Percentiles rank a stretch among this genome's conserved stretches.
phyloP scores from a whole-genome alignment of 2,113 vertebrate species.

The Thryonomys swinderianus region DNA sequence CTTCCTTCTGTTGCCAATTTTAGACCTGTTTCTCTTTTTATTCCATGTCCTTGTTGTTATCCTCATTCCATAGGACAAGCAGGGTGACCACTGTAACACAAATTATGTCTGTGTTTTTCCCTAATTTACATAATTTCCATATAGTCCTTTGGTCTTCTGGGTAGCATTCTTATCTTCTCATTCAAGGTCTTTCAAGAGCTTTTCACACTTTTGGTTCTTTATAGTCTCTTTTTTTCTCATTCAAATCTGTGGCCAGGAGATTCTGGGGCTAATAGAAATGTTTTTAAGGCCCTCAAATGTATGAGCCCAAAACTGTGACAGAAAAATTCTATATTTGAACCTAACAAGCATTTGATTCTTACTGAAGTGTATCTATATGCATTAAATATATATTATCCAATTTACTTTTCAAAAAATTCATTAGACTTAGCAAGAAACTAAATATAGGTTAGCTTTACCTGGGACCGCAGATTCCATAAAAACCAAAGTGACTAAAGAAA shows the following conservation, averaged over 20 bases:
- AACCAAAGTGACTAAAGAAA: background rate
- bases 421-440: constrained; percentile 31
- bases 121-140: accelerated
- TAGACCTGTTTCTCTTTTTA: background rate
- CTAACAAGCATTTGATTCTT: constrained; percentile 18
- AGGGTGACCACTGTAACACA: accelerated
- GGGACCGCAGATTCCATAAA: background rate
- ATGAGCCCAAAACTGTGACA: background rate
- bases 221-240: background rate
- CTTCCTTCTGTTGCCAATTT: background rate
- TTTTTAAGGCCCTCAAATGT: background rate
- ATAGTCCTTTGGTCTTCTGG: too few relatives aligned
- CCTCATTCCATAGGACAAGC: accelerated
- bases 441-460: background rate
- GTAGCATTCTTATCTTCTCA: background rate
- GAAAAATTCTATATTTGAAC: background rate
- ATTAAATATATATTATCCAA: background rate
- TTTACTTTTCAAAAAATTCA: background rate
- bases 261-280: background rate
- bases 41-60: accelerated
- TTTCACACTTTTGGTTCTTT: background rate
- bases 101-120: background rate
- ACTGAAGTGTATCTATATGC: background rate
- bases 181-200: background rate
- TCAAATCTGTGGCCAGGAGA: background rate